Conservation (phyloP, 1,140 invertebrate genomes). For the Drosophila suzukii region DNA sequence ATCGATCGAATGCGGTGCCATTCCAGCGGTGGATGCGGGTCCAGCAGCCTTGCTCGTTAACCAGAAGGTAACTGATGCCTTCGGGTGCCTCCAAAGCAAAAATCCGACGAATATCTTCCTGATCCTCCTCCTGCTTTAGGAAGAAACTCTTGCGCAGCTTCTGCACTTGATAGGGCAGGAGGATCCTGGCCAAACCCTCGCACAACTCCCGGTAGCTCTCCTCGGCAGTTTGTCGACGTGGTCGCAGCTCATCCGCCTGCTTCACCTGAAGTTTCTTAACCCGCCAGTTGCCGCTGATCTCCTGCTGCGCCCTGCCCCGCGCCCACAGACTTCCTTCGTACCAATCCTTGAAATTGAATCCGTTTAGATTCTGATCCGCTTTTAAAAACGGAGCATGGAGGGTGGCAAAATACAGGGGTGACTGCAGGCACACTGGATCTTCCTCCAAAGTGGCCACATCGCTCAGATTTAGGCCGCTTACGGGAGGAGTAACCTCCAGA, state of each 20-base stretch:
- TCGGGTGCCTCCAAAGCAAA: conserved; percentile 40
- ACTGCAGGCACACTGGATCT: conserved; percentile 48
- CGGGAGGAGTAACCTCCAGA: conserved; percentile 24
- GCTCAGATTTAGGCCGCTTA: conserved; percentile 63
- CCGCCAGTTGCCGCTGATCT: conserved; percentile 73
- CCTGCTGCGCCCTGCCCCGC: conserved; percentile 32
- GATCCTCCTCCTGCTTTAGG: conserved; percentile 16
- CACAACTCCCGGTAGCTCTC: conserved; percentile 43
- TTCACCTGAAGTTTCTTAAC: conserved; percentile 59
- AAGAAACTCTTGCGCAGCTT: conserved; percentile 41
- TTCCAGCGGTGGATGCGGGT: conserved; percentile 59
- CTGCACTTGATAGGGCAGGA: conserved; percentile 57
- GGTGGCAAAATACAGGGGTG: conserved; percentile 64
- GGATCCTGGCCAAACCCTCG: conserved; percentile 24
- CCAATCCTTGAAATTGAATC: conserved; percentile 69
- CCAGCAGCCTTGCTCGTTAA: conserved; percentile 68
- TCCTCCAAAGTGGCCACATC: conserved; percentile 57
- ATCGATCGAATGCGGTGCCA: conserved; percentile 32
- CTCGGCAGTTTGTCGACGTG: conserved; percentile 40
- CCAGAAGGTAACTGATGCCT: conserved; percentile 44
- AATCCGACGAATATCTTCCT: conserved; percentile 51
- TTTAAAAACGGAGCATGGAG: conserved; percentile 50
- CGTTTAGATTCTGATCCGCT: conserved; percentile 53
- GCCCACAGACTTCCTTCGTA: conserved; percentile 57
- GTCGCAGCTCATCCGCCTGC: conserved; percentile 16